These are phyloP conservation scores for Bombus breviceps DNA, from an alignment of 1,140 invertebrate species.

Conservation along the genomic window DNA sequence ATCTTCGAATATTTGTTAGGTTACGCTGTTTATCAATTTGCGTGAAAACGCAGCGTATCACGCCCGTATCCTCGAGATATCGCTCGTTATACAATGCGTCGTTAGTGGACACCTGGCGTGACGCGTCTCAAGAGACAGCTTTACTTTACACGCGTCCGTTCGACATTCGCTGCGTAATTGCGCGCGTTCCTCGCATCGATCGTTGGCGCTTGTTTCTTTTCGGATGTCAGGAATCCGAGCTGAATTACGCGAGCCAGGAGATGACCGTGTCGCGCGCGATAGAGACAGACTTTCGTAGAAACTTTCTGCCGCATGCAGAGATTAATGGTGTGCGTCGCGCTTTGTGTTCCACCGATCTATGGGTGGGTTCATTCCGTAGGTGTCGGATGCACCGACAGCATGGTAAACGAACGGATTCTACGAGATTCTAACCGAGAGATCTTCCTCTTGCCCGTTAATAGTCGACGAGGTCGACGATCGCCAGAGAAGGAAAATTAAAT, in stretches of 20 bases:
- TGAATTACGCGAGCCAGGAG: constrained; percentile 22
- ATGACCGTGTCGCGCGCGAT: constrained; percentile 4
- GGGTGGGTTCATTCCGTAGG: constrained; percentile 44
- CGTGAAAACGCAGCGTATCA: not conserved
- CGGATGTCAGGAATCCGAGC: constrained; percentile 20
- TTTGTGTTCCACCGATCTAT: constrained; percentile 3
- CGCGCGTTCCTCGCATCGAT: not conserved
- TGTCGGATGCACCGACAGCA: constrained; percentile 39
- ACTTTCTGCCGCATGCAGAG: not conserved
- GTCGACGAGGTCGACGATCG: constrained; percentile 49
- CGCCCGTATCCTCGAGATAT: not conserved
- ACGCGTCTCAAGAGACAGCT: constrained; percentile 40
- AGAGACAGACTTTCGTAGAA: not conserved
- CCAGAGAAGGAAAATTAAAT: constrained; percentile 52
- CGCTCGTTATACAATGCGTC: constrained; percentile 30
- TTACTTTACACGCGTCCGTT: constrained; percentile 39
- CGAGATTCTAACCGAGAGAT: not conserved
- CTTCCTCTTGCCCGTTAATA: constrained; percentile 50
- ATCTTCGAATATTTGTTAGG: not conserved
- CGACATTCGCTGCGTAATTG: not conserved
- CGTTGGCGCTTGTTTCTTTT: not conserved
- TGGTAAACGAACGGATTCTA: constrained; percentile 46
- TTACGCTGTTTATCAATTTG: constrained; percentile 1
- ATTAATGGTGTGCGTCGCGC: constrained; percentile 19
- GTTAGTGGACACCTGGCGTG: constrained; percentile 41